Conservation (phyloP, 2,888 invertebrate species). For the Urechis unicinctus region DNA sequence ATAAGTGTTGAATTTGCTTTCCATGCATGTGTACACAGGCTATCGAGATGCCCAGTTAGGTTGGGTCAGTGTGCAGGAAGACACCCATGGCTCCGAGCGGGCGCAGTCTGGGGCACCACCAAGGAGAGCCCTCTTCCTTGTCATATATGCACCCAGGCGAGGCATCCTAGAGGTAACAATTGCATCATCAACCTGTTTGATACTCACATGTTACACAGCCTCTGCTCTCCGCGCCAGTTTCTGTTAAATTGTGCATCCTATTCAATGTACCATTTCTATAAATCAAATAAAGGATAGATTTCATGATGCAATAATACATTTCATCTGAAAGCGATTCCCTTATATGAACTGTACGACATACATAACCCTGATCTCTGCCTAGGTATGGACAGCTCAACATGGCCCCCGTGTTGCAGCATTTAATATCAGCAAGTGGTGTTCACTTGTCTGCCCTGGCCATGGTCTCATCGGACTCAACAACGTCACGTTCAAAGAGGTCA, state of each 20-base stretch:
- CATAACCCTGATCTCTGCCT: not conserved
- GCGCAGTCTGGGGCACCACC: conserved; percentile 29
- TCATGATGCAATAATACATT: not conserved
- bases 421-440: conserved; percentile 73
- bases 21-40: too few relatives aligned
- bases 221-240: too few relatives aligned
- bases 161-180: conserved; percentile 74
- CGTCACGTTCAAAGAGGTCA: conserved; percentile 40
- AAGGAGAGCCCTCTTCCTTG: conserved; percentile 64
- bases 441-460: conserved; percentile 67
- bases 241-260: too few relatives aligned
- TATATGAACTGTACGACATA: too few relatives aligned
- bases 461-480: conserved; percentile 70
- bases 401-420: conserved; percentile 87
- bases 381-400: conserved; percentile 79
- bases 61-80: conserved; percentile 77
- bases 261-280: too few relatives aligned
- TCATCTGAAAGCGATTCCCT: too few relatives aligned
- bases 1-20: too few relatives aligned
- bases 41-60: conserved; percentile 93
- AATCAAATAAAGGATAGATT: too few relatives aligned
- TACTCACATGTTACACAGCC: too few relatives aligned
- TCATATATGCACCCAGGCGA: conserved; percentile 87
- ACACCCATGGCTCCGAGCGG: conserved; percentile 17
- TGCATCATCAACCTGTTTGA: too few relatives aligned